These are phyloP conservation scores for Trypoxylon attenuatum DNA, from an alignment of 2,888 invertebrate genomes.

Conservation along the genomic window DNA sequence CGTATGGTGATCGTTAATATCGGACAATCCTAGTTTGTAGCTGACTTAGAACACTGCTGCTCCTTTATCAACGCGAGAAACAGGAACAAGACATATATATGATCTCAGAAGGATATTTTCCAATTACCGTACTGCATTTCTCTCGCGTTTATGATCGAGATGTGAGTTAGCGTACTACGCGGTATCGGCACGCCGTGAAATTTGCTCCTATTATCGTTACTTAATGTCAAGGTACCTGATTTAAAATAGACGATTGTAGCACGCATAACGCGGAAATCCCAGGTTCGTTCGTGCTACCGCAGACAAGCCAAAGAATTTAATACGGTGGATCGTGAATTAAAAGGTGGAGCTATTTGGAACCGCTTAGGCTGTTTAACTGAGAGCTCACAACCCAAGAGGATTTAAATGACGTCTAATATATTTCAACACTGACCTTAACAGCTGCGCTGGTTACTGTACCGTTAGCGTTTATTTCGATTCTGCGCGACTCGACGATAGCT, in stretches of 20 bases:
- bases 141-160: too few relatives aligned
- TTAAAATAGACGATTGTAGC: neutral
- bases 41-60: too few relatives aligned
- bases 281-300: too few relatives aligned
- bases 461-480: neutral
- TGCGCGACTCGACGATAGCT: neutral
- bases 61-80: too few relatives aligned
- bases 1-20: too few relatives aligned
- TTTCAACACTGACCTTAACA: constrained; percentile 1
- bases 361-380: neutral
- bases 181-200: neutral
- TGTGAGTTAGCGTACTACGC: too few relatives aligned
- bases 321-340: too few relatives aligned
- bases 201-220: neutral
- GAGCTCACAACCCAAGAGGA: neutral
- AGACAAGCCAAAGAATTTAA: constrained; percentile 8
- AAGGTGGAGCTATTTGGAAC: neutral
- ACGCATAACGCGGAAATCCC: neutral
- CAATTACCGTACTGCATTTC: too few relatives aligned
- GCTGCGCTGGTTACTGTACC: neutral
- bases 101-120: too few relatives aligned
- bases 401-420: neutral
- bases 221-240: neutral
- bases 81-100: too few relatives aligned
- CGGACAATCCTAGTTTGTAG: too few relatives aligned